Evolutionary conservation across 1,140 invertebrate genomes (phyloP).

Genomic region (Meloidogyne exigua): DNA sequence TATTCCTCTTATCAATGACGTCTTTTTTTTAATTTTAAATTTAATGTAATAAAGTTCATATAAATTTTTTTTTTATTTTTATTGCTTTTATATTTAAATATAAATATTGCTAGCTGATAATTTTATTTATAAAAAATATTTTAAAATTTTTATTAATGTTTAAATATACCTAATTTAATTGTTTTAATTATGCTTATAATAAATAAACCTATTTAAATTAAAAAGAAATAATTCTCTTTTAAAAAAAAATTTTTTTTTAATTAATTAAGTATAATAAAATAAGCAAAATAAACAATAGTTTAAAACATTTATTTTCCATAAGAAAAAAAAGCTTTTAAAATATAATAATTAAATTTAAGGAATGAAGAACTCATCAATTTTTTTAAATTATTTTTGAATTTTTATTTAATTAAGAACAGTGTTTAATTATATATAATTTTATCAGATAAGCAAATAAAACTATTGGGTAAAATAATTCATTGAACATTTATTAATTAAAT

Average conservation of each 20-base stretch:
- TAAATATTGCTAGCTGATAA: neutral
- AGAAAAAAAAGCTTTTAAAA: too few species aligned
- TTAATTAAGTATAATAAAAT: too few species aligned
- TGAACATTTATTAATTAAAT: neutral
- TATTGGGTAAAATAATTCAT: neutral
- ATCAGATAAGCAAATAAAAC: neutral
- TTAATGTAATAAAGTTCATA: neutral
- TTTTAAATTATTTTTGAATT: neutral
- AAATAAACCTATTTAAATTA: too few species aligned
- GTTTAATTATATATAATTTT: neutral
- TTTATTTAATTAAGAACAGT: neutral
- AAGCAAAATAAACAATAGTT: too few species aligned
- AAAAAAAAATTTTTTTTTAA: too few species aligned
- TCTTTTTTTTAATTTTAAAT: slow-evolving; percentile 4
- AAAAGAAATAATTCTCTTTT: too few species aligned
- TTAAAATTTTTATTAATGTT: too few species aligned
- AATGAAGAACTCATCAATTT: too few species aligned
- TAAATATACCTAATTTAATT: too few species aligned
- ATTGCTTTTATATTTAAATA: neutral
- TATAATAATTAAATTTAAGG: too few species aligned
- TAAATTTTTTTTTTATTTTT: slow-evolving; percentile 3
- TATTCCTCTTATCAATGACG: slow-evolving; percentile 2
- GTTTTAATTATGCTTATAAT: too few species aligned
- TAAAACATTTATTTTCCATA: too few species aligned
- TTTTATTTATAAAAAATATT: neutral